phyloP scores from a whole-genome alignment of 2,797 vertebrate genomes.

The Sebastes iracundus region DNA sequence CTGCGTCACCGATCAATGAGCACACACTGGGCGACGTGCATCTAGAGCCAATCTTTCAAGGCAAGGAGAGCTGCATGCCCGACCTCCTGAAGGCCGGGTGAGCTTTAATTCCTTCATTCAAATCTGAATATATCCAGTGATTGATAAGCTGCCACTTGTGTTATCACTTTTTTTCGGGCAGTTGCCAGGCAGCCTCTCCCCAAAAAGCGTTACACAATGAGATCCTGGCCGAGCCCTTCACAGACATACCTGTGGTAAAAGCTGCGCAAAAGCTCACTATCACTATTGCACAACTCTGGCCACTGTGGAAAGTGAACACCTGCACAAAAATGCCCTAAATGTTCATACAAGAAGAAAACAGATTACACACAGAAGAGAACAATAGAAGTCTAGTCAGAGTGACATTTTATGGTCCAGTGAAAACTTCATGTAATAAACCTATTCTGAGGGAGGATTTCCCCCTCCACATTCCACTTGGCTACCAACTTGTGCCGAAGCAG shows the following conservation, averaged over 20 bases:
- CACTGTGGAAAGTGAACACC: constrained; percentile 41
- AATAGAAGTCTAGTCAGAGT: neutral
- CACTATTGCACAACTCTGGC: constrained; percentile 58
- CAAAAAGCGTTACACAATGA: neutral
- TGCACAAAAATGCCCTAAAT: constrained; percentile 26
- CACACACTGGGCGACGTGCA: constrained; percentile 25
- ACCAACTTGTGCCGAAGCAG: constrained; percentile 25
- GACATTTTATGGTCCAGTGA: neutral
- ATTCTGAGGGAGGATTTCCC: constrained; percentile 20
- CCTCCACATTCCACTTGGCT: constrained; percentile 46
- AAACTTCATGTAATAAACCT: constrained; percentile 19
- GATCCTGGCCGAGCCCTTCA: constrained; percentile 28
- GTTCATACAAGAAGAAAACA: constrained; percentile 24
- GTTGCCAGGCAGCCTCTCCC: constrained; percentile 2
- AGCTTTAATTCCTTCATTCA: neutral
- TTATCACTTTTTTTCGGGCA: neutral
- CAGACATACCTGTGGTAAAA: constrained; percentile 75
- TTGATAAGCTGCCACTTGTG: neutral
- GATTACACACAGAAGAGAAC: constrained; percentile 12
- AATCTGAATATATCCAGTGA: constrained; percentile 3
- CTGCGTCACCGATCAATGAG: constrained; percentile 61
- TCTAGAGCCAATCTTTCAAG: constrained; percentile 27
- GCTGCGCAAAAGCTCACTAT: constrained; percentile 42
- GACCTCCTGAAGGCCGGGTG: neutral
- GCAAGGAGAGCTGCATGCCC: neutral